Base-by-base conservation (phyloP, 2,888 invertebrate species). In the Caenorhabditis virilis region DNA sequence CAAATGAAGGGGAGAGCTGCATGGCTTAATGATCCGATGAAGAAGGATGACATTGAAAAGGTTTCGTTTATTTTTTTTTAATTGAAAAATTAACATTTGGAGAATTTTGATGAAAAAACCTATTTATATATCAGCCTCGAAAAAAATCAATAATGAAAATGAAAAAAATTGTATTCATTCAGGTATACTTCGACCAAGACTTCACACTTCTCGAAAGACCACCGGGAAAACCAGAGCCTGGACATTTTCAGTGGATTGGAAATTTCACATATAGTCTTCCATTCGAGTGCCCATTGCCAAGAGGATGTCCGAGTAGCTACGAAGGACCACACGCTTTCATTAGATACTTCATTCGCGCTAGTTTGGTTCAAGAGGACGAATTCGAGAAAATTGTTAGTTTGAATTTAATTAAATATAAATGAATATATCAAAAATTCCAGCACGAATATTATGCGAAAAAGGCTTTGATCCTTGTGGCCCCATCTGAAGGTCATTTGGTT, bases 121-220 rank as follows among this genome's bases (percentile, higher is more conserved):
- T n/a, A n/a, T n/a, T n/a, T n/a, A n/a, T n/a, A n/a, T n/a, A n/a
- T n/a, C n/a, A n/a, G n/a, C n/a, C n/a, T n/a, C n/a, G n/a, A n/a
- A n/a, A n/a, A n/a, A n/a, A n/a, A n/a, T n/a, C n/a, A n/a, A n/a
- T n/a, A n/a, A n/a, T n/a, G n/a, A n/a, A n/a, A n/a, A n/a, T 18
- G 15, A 27, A 16, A 18, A 33, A 25, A 20, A 26, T 30, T 20
- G n/a, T 45, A 27, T 16, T 60, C 22, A 47, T 55, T 35, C 45
- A 73, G 70, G 72, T 82, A 13, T 77, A 75, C 63, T 82, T 82
- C 51, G 81, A 82, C 55, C 74, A 75, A 48, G 78, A 79, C 56
- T 74, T 82, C 59, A 72, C 78, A 16, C 60, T 82, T 18, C 60
- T 82, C 50, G 82, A 82, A 58, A 69, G 82, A 7, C 82, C 82